Evolutionary conservation across 2,888 invertebrate species (phyloP), one percentile per base, ranked within the genome.

Genomic region (Synanthedon vespiformis): DNA sequence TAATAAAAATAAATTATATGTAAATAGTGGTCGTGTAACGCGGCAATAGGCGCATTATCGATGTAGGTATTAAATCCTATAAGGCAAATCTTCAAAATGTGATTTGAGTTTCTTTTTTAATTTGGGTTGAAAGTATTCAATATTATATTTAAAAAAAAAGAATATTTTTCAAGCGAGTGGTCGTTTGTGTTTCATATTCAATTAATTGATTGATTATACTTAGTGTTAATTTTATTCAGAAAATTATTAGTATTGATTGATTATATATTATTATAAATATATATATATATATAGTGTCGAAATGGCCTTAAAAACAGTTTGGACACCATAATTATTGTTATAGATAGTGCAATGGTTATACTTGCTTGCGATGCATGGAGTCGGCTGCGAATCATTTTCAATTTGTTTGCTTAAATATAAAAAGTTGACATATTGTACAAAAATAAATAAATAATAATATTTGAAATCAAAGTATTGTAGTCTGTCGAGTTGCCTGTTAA

Each of bases 401-500:
- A 58, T 56, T 57, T 34, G 34, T 34, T 34, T 34, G 34, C 34
- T 10, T 8, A 8, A 1, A 34, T 10, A 34, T 34, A 4, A 22
- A 22, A 4, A 22, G 5, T 5, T 22, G 34, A 34, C 34, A 55
- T 57, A 61, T 58, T 67, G 65, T 68, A 66, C 61, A 68, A 65
- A 63, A 59, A 55, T n/a, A 56, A 56, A 56, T 16, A 58, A 52
- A 54, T n/a, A 55, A 54, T 55, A 40, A 60, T 57, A 58, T 59
- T 61, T 61, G 57, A 60, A 63, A 62, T 34, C 34, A 34, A 34
- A 34, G 34, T 34, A 34, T 34, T 34, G 34, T 34, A 62, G 62
- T 65, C 65, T 59, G 68, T 10, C 48, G 18, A 16, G 72, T 78
- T 84, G 14, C 44, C 44, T 44, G 72, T 78, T 84, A 73, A n/a